Conservation (phyloP, 2,113 vertebrate species). For the Zosterops lateralis region DNA sequence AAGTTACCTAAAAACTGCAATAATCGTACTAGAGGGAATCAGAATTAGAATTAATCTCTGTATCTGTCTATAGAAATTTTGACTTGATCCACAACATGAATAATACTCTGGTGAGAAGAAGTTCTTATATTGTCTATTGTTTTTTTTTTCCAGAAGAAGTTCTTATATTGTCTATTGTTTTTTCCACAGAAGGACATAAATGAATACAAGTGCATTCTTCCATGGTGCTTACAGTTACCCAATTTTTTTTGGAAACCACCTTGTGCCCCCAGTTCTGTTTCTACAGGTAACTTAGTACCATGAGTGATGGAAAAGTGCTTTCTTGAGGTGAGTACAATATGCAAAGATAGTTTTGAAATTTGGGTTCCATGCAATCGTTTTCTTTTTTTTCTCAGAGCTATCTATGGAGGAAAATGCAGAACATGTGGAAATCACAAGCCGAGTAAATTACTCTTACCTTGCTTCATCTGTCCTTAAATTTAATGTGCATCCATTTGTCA, state of each 20-base stretch:
- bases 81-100: background rate
- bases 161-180: background rate
- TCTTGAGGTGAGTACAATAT: background rate
- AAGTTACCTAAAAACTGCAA: background rate
- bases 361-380: background rate
- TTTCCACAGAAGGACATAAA: background rate
- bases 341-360: background rate
- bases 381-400: background rate
- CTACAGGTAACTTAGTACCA: background rate
- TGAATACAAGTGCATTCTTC: background rate
- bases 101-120: background rate
- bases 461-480: background rate
- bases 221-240: background rate
- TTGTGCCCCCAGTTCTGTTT: background rate
- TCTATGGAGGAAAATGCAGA: background rate
- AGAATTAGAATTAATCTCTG: background rate
- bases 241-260: background rate
- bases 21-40: background rate
- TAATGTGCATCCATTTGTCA: slow-evolving; percentile 2
- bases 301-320: background rate
- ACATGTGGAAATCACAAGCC: background rate
- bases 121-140: background rate
- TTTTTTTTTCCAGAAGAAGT: background rate
- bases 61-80: background rate
- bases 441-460: background rate